Evolutionary conservation across 2,888 invertebrate species (phyloP).

Genomic region (Zeuzera pyrina): DNA sequence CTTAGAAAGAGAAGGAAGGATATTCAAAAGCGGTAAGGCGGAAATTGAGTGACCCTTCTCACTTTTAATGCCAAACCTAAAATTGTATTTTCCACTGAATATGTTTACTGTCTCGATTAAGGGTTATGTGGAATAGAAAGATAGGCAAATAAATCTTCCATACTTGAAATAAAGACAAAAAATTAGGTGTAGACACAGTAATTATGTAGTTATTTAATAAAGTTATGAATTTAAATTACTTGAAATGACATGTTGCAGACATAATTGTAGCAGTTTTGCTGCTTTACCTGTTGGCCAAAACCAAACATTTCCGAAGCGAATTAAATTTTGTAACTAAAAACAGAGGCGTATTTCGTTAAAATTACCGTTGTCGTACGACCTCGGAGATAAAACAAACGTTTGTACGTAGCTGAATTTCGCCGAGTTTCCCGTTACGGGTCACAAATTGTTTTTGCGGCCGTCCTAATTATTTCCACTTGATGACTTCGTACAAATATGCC

Average conservation of each 20-base stretch:
- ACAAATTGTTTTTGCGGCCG: slow-evolving; percentile 64
- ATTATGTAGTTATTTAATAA: too few relatives aligned
- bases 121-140: background rate
- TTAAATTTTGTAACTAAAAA: too few relatives aligned
- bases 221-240: too few relatives aligned
- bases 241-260: too few relatives aligned
- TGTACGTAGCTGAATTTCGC: slow-evolving; percentile 7
- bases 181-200: too few relatives aligned
- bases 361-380: slow-evolving; percentile 9
- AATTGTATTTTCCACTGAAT: slow-evolving; percentile 11
- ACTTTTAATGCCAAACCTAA: slow-evolving; percentile 21
- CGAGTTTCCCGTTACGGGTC: slow-evolving; percentile 47
- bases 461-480: slow-evolving; percentile 65
- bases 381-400: slow-evolving; percentile 4
- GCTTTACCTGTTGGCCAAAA: too few relatives aligned
- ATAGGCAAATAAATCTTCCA: too few relatives aligned
- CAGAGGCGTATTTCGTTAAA: slow-evolving; percentile 5
- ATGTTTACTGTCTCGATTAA: slow-evolving; percentile 2
- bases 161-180: too few relatives aligned
- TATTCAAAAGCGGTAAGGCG: slow-evolving; percentile 23
- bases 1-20: slow-evolving; percentile 21
- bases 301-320: too few relatives aligned
- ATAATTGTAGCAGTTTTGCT: too few relatives aligned
- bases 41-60: slow-evolving; percentile 52
- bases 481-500: slow-evolving; percentile 32